A percentile compares a stretch with the other conserved stretches of the same genome.
Conservation (phyloP, 2,797 vertebrate genomes). For the Semaprochilodus insignis region DNA sequence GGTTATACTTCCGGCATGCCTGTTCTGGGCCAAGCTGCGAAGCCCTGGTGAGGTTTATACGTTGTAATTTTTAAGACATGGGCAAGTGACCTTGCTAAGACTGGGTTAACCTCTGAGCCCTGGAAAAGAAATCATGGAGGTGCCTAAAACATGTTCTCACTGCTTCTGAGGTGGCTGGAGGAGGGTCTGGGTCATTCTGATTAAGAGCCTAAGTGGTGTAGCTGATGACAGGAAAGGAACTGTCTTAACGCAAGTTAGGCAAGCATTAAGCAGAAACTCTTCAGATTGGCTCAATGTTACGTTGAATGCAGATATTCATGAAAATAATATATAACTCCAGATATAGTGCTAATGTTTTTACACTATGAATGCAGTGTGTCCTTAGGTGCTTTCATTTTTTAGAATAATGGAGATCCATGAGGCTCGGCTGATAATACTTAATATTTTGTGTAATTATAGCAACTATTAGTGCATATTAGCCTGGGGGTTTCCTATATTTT, state of each 20-base stretch:
- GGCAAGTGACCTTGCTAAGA: slow-evolving; percentile 78
- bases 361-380: neutral
- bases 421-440: neutral
- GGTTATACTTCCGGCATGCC: slow-evolving; percentile 63
- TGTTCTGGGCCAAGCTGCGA: slow-evolving; percentile 72
- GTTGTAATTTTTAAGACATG: slow-evolving; percentile 78
- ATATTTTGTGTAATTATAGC: neutral
- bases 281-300: neutral
- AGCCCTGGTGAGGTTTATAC: slow-evolving; percentile 75
- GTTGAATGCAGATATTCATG: neutral
- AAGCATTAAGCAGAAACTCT: neutral
- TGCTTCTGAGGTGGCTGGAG: slow-evolving; percentile 58
- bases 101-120: slow-evolving; percentile 78
- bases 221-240: slow-evolving; percentile 17
- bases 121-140: slow-evolving; percentile 69
- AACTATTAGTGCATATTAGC: slow-evolving; percentile 19
- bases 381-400: slow-evolving; percentile 2
- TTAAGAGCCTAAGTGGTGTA: slow-evolving; percentile 12
- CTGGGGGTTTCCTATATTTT: slow-evolving; percentile 20
- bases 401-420: neutral
- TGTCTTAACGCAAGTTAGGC: neutral
- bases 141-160: slow-evolving; percentile 77
- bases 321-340: neutral
- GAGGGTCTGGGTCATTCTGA: slow-evolving; percentile 46
- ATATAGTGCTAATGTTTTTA: neutral